Evolutionary conservation across 2,888 invertebrate genomes (phyloP).

Genomic region (Euproctis similis): DNA sequence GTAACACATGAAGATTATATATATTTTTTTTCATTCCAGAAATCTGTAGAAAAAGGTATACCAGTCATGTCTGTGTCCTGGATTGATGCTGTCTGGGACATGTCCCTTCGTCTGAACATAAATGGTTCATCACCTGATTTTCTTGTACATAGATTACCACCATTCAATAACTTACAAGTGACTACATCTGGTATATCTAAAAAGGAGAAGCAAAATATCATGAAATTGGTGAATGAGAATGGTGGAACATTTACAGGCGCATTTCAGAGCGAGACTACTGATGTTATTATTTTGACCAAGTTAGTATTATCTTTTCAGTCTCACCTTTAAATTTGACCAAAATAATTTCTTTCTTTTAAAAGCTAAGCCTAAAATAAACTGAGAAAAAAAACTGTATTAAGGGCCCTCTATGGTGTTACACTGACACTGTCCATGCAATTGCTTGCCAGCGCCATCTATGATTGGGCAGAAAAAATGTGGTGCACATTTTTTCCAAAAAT

Average conservation of each 20-base stretch:
- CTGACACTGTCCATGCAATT: no score
- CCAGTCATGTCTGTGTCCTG: conserved; percentile 86
- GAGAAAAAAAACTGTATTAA: no score
- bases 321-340: no score
- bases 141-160: conserved; percentile 72
- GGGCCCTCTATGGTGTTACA: no score
- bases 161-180: conserved; percentile 86
- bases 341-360: no score
- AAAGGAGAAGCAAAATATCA: conserved; percentile 78
- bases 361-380: no score
- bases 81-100: conserved; percentile 88
- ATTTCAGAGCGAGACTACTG: conserved; percentile 70
- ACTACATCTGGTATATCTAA: conserved; percentile 84
- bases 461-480: no score
- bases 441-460: no score
- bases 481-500: no score
- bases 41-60: conserved; percentile 79
- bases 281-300: conserved; percentile 74
- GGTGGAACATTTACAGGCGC: conserved; percentile 79
- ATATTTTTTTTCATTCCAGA: conserved; percentile 74
- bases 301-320: conserved; percentile 44
- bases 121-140: conserved; percentile 80
- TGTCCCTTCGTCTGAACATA: conserved; percentile 77
- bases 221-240: conserved; percentile 81
- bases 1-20: no score